Evolutionary conservation across 2,888 invertebrate genomes (phyloP).

Genomic region (Toxonevra muliebris): DNA sequence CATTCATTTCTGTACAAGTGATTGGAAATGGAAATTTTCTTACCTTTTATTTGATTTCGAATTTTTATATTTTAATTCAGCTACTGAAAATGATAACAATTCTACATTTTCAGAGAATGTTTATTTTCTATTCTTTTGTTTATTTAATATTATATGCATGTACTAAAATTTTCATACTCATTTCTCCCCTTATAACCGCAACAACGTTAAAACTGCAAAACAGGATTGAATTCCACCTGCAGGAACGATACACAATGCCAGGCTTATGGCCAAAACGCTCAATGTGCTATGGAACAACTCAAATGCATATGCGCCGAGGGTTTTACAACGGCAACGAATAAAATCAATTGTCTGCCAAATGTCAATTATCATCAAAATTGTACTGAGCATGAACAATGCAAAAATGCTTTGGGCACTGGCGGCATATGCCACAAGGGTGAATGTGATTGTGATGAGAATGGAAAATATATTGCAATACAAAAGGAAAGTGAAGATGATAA

Average conservation of each 20-base stretch:
- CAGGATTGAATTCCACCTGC: conserved; percentile 36
- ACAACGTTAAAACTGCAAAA: background rate
- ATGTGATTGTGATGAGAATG: conserved; percentile 47
- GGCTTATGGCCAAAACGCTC: conserved; percentile 19
- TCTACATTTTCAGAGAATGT: too few relatives aligned
- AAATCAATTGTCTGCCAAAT: conserved; percentile 39
- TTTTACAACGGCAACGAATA: conserved; percentile 35
- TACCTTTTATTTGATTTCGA: too few relatives aligned
- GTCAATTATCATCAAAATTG: conserved; percentile 43
- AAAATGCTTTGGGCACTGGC: conserved; percentile 44
- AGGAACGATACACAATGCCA: conserved; percentile 45
- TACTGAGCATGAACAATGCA: conserved; percentile 45
- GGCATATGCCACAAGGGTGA: conserved; percentile 41
- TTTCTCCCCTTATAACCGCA: background rate
- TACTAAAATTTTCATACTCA: too few relatives aligned
- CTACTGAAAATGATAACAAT: too few relatives aligned
- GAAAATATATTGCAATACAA: conserved; percentile 32
- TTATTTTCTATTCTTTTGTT: too few relatives aligned
- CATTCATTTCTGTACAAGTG: too few relatives aligned
- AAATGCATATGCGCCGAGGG: conserved; percentile 44
- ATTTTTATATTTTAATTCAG: too few relatives aligned
- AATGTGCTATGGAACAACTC: conserved; percentile 18
- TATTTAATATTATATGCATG: too few relatives aligned
- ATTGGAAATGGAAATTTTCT: too few relatives aligned
- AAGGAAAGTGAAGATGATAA: conserved; percentile 9